Base-by-base conservation (phyloP, 2,797 vertebrate species). In the Thaleichthys pacificus region DNA sequence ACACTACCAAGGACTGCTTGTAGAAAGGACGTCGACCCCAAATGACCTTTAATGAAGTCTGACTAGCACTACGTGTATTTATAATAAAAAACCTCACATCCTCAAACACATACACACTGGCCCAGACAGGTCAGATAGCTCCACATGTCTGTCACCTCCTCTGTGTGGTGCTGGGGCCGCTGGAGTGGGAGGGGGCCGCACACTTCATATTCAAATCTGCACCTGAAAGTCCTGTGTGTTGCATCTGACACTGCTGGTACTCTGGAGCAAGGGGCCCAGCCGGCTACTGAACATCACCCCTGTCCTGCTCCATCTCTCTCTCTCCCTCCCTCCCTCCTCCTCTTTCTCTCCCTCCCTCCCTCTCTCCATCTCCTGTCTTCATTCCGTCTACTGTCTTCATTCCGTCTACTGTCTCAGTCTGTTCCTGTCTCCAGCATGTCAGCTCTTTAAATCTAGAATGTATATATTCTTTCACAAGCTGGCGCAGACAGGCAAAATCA, bases 151-250 rank as follows among this genome's bases (percentile, higher is more conserved):
- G 71, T 76, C 73, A 56, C n/a, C 54, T 8, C 71, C 62, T 47
- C 51, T 22, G 38, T 69, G 38, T 66, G 38, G 26, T 49, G 21
- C 22, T 21, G 3, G 54, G 11, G 21, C 22, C 12, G 42, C 61
- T 61, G 30, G 30, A 32, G 30, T 3, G 30, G 1, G 22, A 24
- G 22, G 22, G 22, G 0, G 5, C 5, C 30, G 3, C 30, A 42
- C 71, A 74, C 77, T 77, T 61, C 17, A 77, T 77, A 71, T 74
- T 77, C 74, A 80, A 80, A 80, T 74, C 71, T 80, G 22, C 78
- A 72, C 49, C 54, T 51, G 38, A 32, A 32, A 24, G 30, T 32
- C 42, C 28, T 56, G 69, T 68, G 24, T 65, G 57, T 24, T 28
- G 15, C 24, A 38, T 5, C 47, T 22, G 38, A 47, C 38, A 4